These are phyloP conservation scores for Meles meles DNA, from an alignment of 2,113 vertebrate species.

Conservation along the genomic window DNA sequence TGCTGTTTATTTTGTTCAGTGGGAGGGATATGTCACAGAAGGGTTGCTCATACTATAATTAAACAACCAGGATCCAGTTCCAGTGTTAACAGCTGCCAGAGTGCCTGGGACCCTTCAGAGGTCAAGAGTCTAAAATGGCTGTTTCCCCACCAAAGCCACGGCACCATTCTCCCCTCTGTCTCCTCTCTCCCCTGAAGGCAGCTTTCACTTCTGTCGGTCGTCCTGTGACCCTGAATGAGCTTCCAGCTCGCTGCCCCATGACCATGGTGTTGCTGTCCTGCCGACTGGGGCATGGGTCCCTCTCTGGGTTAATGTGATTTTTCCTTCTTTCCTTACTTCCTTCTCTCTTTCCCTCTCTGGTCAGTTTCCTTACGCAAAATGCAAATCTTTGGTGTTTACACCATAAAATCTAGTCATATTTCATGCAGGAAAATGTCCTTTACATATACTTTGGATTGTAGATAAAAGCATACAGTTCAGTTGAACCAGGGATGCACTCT, in stretches of 20 bases:
- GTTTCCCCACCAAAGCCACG: neutral
- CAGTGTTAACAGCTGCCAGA: fast-evolving
- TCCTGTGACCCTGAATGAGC: fast-evolving
- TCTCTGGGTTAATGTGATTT: neutral
- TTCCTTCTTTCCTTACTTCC: neutral
- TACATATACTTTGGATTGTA: fast-evolving
- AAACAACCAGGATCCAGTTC: too few species aligned
- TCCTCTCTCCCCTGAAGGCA: fast-evolving
- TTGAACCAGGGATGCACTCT: fast-evolving
- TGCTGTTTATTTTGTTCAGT: neutral
- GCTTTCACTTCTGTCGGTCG: neutral
- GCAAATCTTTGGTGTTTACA: neutral
- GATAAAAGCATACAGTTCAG: too few species aligned
- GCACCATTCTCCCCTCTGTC: fast-evolving
- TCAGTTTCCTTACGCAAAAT: neutral
- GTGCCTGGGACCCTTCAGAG: neutral
- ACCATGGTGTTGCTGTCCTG: fast-evolving
- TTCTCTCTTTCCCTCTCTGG: neutral
- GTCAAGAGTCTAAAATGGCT: neutral
- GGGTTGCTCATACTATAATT: too few species aligned
- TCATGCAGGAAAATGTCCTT: neutral
- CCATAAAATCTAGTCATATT: neutral
- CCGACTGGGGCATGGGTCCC: fast-evolving
- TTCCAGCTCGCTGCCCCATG: fast-evolving
- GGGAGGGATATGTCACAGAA: neutral